These are phyloP conservation scores for Herpetotheres cachinnans DNA, from an alignment of 2,113 vertebrate species.

Conservation along the genomic window DNA sequence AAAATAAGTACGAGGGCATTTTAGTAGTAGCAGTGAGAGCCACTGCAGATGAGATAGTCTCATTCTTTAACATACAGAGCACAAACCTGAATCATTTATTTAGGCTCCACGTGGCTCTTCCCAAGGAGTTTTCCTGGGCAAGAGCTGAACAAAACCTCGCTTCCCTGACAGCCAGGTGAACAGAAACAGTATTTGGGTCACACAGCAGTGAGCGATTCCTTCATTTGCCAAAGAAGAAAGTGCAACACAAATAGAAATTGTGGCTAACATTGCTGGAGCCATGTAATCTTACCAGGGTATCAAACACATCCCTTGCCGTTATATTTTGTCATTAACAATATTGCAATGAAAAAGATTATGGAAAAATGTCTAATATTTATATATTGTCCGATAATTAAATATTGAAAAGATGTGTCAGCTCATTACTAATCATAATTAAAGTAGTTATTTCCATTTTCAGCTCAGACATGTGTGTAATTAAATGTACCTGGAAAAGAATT, in stretches of 20 bases:
- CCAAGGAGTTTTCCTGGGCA: not conserved
- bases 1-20: not conserved
- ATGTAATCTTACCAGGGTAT: not conserved
- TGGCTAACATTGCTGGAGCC: not conserved
- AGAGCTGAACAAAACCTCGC: not conserved
- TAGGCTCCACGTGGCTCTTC: not conserved
- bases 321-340: not conserved
- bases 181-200: not conserved
- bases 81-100: not conserved
- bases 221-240: not conserved
- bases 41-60: not conserved
- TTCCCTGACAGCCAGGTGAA: not conserved
- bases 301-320: not conserved
- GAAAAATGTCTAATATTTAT: not conserved
- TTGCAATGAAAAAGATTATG: not conserved
- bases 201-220: not conserved
- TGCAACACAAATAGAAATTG: not conserved
- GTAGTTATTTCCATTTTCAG: not conserved
- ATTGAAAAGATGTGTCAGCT: not conserved
- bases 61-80: not conserved
- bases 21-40: not conserved
- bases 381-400: not conserved
- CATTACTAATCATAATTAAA: conserved; percentile 24
- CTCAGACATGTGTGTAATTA: conserved; percentile 26
- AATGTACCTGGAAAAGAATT: conserved; percentile 18